Conservation (phyloP, 1,140 invertebrate species). For the Drosophila nigromelanica region DNA sequence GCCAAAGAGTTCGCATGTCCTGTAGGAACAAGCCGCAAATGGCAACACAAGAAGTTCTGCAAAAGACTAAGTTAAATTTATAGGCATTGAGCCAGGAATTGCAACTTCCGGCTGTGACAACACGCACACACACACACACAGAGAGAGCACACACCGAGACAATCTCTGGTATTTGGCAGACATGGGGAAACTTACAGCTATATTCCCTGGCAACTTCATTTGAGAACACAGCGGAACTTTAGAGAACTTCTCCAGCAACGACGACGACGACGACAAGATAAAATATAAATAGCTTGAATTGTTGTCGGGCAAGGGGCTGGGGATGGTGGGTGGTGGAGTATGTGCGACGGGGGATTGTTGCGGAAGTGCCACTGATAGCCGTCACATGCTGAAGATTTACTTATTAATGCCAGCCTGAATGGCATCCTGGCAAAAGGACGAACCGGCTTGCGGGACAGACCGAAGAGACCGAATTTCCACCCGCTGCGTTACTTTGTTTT, state of each 20-base stretch:
- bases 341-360: constrained; percentile 14
- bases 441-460: constrained; percentile 5
- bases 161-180: constrained; percentile 20
- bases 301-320: constrained; percentile 22
- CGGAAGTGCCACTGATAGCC: constrained; percentile 80
- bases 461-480: constrained; percentile 12
- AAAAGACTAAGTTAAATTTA: constrained; percentile 78
- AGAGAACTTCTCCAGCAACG: constrained; percentile 58
- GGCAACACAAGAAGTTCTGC: constrained; percentile 48
- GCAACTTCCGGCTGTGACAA: constrained; percentile 53
- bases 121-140: constrained; percentile 30
- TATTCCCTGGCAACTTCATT: constrained; percentile 66
- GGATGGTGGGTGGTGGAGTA: neutral
- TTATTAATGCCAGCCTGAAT: constrained; percentile 74
- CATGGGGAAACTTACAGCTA: constrained; percentile 44
- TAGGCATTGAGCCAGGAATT: constrained; percentile 78
- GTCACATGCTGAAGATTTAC: constrained; percentile 80
- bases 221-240: constrained; percentile 64
- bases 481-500: constrained; percentile 52
- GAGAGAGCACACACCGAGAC: constrained; percentile 1
- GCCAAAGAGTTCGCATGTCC: constrained; percentile 42
- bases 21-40: constrained; percentile 38
- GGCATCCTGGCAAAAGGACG: constrained; percentile 56
- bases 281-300: constrained; percentile 77
- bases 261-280: constrained; percentile 64